Percentiles rank a stretch among this genome's conserved stretches.
Conservation (phyloP, 2,888 invertebrate species). For the Machimus rusticus region DNA sequence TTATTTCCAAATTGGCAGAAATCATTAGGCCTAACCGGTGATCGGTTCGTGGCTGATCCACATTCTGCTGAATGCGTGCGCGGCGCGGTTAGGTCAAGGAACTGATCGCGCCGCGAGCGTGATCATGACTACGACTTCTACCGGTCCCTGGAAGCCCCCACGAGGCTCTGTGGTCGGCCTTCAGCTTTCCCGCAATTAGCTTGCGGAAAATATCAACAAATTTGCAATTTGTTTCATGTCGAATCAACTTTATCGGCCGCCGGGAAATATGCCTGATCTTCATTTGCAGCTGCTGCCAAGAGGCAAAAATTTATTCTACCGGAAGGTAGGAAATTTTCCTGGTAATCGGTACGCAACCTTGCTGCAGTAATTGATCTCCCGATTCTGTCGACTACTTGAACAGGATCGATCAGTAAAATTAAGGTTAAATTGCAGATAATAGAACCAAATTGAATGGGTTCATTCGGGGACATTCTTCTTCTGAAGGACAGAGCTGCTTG, state of each 20-base stretch:
- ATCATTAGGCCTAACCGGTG: constrained; percentile 7
- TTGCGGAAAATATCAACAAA: constrained; percentile 8
- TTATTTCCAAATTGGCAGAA: constrained; percentile 28
- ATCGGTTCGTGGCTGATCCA: constrained; percentile 9
- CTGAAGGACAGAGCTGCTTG: background rate
- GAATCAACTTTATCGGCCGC: constrained; percentile 15
- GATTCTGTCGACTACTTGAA: background rate
- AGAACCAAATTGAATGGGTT: background rate
- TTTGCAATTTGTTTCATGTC: constrained; percentile 32
- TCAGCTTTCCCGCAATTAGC: constrained; percentile 7
- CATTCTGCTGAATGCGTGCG: background rate
- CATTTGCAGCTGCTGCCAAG: background rate
- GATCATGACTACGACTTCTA: constrained; percentile 4
- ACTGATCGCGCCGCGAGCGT: background rate
- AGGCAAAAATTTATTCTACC: background rate
- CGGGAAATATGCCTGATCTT: background rate
- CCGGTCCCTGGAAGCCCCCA: background rate
- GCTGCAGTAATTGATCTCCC: background rate
- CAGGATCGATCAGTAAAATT: background rate
- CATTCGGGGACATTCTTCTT: background rate
- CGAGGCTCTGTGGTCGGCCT: background rate
- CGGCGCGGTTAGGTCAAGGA: constrained; percentile 5
- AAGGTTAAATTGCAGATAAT: background rate
- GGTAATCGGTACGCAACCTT: background rate
- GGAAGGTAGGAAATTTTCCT: background rate